These are phyloP conservation scores for Ramphastos sulfuratus DNA, from an alignment of 2,113 vertebrate species.

Conservation along the genomic window DNA sequence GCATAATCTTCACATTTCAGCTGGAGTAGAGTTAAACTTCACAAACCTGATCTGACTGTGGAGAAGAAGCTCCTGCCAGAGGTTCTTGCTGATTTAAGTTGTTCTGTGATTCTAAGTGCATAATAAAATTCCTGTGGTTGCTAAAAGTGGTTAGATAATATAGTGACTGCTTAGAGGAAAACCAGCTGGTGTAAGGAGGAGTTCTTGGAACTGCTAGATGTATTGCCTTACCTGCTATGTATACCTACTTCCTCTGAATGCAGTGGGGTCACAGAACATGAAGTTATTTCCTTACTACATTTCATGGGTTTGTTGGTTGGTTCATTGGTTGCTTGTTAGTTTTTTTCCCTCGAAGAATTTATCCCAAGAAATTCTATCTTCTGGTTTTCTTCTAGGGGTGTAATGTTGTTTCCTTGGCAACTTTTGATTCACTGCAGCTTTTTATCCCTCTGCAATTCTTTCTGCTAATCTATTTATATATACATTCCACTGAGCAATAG, in stretches of 20 bases:
- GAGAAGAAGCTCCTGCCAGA: background rate
- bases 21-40: background rate
- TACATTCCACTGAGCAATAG: background rate
- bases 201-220: background rate
- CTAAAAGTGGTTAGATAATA: background rate
- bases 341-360: background rate
- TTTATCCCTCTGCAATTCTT: background rate
- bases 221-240: background rate
- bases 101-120: too few species aligned
- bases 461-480: background rate
- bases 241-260: background rate
- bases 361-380: background rate
- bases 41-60: background rate
- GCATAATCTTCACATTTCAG: background rate
- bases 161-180: background rate
- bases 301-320: too few species aligned
- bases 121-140: background rate
- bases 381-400: background rate
- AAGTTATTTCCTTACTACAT: background rate
- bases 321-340: too few species aligned
- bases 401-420: background rate
- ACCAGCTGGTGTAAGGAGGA: background rate
- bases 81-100: too few species aligned
- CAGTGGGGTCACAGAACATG: background rate
- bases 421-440: background rate